phyloP scores from a whole-genome alignment of 2,888 invertebrate species.

The Elaeidobius kamerunicus region DNA sequence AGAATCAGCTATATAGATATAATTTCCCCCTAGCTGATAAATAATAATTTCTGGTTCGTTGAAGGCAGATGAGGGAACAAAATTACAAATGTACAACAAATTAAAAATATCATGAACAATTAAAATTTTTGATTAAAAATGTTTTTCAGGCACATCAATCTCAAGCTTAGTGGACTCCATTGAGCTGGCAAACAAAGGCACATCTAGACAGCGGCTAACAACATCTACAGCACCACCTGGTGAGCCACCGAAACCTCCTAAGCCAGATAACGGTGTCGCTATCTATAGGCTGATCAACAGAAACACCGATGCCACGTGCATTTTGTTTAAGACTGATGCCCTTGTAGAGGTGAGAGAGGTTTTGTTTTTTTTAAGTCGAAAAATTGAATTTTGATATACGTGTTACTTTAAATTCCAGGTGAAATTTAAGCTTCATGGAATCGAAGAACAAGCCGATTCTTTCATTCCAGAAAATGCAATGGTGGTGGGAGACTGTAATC shows the following conservation, averaged over 20 bases:
- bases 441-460: conserved; percentile 59
- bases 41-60: too few relatives aligned
- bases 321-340: conserved; percentile 74
- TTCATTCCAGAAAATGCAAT: conserved; percentile 73
- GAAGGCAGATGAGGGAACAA: too few relatives aligned
- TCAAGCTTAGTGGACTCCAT: conserved; percentile 36
- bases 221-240: conserved; percentile 50
- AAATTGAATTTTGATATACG: not conserved
- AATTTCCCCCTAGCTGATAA: too few relatives aligned
- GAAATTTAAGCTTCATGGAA: conserved; percentile 44
- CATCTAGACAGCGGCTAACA: conserved; percentile 57
- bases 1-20: too few relatives aligned
- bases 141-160: conserved; percentile 34
- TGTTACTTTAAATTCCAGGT: conserved; percentile 38
- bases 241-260: conserved; percentile 34
- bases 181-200: conserved; percentile 41
- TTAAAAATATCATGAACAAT: too few relatives aligned
- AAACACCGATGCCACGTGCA: conserved; percentile 69
- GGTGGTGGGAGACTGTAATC: conserved; percentile 71
- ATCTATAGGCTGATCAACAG: conserved; percentile 67
- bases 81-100: too few relatives aligned
- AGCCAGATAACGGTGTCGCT: conserved; percentile 38
- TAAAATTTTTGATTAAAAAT: too few relatives aligned
- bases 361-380: too few relatives aligned
- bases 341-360: conserved; percentile 56